A percentile compares a stretch with the other conserved stretches of the same genome.
phyloP scores from a whole-genome alignment of 2,797 vertebrate genomes.

The Jordanella pulchra region DNA sequence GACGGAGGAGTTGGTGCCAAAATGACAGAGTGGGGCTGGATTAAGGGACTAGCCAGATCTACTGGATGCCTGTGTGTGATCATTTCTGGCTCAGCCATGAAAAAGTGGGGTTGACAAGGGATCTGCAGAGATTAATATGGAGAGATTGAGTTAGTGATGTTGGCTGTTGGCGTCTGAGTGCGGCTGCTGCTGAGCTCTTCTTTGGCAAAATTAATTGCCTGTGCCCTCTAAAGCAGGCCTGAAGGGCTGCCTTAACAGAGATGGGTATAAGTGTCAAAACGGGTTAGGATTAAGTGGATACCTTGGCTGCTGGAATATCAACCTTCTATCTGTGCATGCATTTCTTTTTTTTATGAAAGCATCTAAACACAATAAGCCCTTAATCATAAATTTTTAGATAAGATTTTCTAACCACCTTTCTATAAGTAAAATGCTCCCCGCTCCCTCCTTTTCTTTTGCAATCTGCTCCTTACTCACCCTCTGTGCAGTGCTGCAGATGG shows the following conservation, averaged over 20 bases:
- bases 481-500: constrained; percentile 97
- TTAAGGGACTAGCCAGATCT: constrained; percentile 68
- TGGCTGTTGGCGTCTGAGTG: constrained; percentile 52
- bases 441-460: constrained; percentile 16
- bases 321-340: constrained; percentile 30
- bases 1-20: constrained; percentile 72
- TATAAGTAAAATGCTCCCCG: constrained; percentile 10
- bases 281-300: constrained; percentile 69
- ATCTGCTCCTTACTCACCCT: constrained; percentile 83
- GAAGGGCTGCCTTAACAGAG: constrained; percentile 63
- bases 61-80: constrained; percentile 68
- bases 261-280: constrained; percentile 67
- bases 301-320: constrained; percentile 48
- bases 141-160: constrained; percentile 72
- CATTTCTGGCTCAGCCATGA: constrained; percentile 68
- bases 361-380: constrained; percentile 3
- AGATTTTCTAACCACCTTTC: constrained; percentile 12
- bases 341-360: constrained; percentile 16
- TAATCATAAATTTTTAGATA: constrained; percentile 24
- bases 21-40: constrained; percentile 74
- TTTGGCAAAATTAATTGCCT: constrained; percentile 71
- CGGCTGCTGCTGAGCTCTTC: constrained; percentile 57
- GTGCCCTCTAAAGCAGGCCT: constrained; percentile 61
- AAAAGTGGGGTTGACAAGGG: constrained; percentile 72
- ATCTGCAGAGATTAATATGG: constrained; percentile 72